Evolutionary conservation across 2,797 vertebrate species (phyloP), one percentile per base, ranked within the genome.

Genomic region (Anabas testudineus): DNA sequence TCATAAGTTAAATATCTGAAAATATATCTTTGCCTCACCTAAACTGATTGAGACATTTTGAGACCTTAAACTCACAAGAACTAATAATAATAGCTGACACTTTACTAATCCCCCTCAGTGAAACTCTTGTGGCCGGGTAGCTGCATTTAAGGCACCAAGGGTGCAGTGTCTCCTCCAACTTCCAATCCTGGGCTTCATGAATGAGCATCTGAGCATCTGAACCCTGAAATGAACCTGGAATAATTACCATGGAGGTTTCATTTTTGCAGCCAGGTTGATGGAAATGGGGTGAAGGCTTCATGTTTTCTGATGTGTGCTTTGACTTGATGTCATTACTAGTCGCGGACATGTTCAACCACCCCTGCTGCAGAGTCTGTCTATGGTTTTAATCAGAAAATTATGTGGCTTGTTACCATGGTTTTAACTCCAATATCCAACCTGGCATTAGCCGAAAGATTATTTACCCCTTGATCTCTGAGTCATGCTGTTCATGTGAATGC

Each of bases 391-490:
- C 52, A 58, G 24, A 65, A 58, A 56, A 81, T 75, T 2, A 68
- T 75, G 67, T 64, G 63, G 26, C 62, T 71, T 53, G 47, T 87
- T 81, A 66, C 67, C 66, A 76, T 78, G 86, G 72, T 73, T 83
- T 85, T 84, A 80, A 60, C 71, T 76, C 49, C 42, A 7, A 78
- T 51, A 78, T 82, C 55, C 67, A 68, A 32, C 30, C 60, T 52
- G 71, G 59, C 65, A 69, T 82, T 56, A 75, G 48, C 60, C 51
- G 78, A 85, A 71, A 82, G 18, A 77, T 70, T 46, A 59, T 74
- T 82, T 70, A 77, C 65, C 73, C 74, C 85, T 32, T 81, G 74
- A 84, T 83, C 75, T 80, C 64, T 87, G 86, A 84, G 61, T 83
- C 79, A 78, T 10, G 59, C 75, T 85, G 70, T 71, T 76, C 76